Base-by-base conservation (phyloP, 1,140 invertebrate genomes). In the Drosophila varians region DNA sequence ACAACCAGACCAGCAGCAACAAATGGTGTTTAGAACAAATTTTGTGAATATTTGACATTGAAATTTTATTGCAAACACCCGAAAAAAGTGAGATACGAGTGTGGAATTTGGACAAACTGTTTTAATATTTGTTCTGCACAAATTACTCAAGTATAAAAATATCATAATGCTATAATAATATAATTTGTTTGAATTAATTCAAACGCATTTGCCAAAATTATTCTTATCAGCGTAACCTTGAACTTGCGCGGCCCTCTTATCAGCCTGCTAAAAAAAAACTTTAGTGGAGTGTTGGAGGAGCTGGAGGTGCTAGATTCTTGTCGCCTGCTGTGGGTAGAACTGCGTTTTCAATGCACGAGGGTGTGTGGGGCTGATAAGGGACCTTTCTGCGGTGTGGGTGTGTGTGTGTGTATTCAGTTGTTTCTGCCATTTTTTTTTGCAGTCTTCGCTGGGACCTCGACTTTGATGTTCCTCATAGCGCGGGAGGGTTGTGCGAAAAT, bases 41-140 rank as follows among this genome's bases (percentile, higher is more conserved):
- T 51, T 60, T 65, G 74, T 56, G 60, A 78, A 74, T 52, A 66
- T 75, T 79, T 83, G 79, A 61, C 79, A 86, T 86, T 83, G 80
- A 83, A 83, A 79, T 65, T 73, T 42, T 65, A 43, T 52, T 58
- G 49, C 53, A 40, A 56, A 31, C 58, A 45, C 54, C 54, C 23
- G 56, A 42, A 57, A 36, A 52, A 38, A 12, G n/a, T 9, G 52
- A 80, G 71, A 79, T 74, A 79, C 53, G 58, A 56, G 38, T 47
- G 40, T 23, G 51, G 26, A 53, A 77, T 68, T 82, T 64, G 25
- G 23, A 47, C 70, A 78, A 74, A 77, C 79, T 84, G 79, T 78
- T 78, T 65, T 71, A 78, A 74, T 78, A 84, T 78, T 82, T 84
- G 46, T 36, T 65, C 42, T 60, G 36, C 19, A 52, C 14, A 53